These are phyloP conservation scores for Taeniopygia guttata DNA, from an alignment of 2,797 vertebrate species.

Conservation along the genomic window DNA sequence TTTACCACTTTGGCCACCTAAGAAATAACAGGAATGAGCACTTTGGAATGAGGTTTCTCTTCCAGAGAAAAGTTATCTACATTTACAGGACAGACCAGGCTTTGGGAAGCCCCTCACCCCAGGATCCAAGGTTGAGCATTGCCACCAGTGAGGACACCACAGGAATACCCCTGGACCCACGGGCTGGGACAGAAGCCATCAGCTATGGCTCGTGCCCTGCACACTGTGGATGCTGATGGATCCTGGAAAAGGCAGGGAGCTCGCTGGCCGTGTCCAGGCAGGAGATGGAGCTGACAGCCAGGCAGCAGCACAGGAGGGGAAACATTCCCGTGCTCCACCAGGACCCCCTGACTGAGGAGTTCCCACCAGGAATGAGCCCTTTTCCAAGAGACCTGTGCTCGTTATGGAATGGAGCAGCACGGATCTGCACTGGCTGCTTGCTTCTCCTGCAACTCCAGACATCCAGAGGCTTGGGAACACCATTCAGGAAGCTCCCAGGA, in stretches of 20 bases:
- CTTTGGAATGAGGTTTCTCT: conserved; percentile 22
- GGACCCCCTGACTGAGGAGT: not conserved
- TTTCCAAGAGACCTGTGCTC: not conserved
- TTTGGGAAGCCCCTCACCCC: conserved; percentile 41
- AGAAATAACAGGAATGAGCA: not conserved
- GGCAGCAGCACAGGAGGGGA: not conserved
- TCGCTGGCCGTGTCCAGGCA: not conserved
- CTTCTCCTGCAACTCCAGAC: not conserved
- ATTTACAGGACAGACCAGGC: not conserved
- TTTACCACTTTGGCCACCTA: conserved; percentile 11
- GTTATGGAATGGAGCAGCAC: not conserved
- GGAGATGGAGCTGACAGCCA: not conserved
- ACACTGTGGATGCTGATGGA: not conserved
- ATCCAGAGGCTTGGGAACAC: not conserved
- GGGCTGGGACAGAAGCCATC: not conserved
- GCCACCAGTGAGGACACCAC: not conserved
- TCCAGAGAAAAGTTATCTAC: not conserved
- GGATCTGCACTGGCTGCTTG: not conserved
- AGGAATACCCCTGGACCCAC: not conserved
- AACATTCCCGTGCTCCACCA: not conserved
- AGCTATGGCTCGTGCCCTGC: not conserved
- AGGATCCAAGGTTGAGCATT: conserved; percentile 37
- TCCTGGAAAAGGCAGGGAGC: not conserved
- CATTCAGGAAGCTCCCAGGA: not conserved
- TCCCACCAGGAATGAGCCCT: not conserved